Evolutionary conservation across 1,140 invertebrate genomes (phyloP).

Genomic region (Eumaeus atala): DNA sequence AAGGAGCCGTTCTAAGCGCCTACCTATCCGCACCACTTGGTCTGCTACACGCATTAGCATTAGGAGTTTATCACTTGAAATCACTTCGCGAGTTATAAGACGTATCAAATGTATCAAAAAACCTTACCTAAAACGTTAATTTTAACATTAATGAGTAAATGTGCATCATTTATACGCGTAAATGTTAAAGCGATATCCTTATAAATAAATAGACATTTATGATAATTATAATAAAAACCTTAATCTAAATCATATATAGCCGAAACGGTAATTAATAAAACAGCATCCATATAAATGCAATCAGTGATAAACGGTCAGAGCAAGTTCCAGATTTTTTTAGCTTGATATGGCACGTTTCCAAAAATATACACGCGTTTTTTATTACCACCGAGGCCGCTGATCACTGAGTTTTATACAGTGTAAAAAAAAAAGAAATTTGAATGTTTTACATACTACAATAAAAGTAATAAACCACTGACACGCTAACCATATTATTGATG

Average conservation of each 20-base stretch:
- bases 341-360: conserved; percentile 68
- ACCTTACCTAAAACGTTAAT: conserved; percentile 62
- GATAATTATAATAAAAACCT: conserved; percentile 63
- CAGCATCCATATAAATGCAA: conserved; percentile 27
- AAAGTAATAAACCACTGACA: conserved; percentile 55
- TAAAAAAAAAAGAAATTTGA: conserved; percentile 40
- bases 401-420: conserved; percentile 45
- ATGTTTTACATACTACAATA: conserved; percentile 45
- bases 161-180: conserved; percentile 64
- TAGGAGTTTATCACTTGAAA: conserved; percentile 70
- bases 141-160: conserved; percentile 64
- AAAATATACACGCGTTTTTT: conserved; percentile 30
- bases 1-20: conserved; percentile 28
- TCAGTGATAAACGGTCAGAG: conserved; percentile 52
- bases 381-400: conserved; percentile 43
- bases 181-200: conserved; percentile 60
- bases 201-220: conserved; percentile 69
- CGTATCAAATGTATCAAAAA: conserved; percentile 73
- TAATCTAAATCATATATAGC: conserved; percentile 58
- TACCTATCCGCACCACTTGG: conserved; percentile 65
- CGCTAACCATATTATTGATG: conserved; percentile 71
- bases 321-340: conserved; percentile 38
- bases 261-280: conserved; percentile 31
- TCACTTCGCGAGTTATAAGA: conserved; percentile 68
- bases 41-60: conserved; percentile 54